Evolutionary conservation across 2,113 vertebrate genomes (phyloP).

Genomic region (Poeciliopsis occidentalis): DNA sequence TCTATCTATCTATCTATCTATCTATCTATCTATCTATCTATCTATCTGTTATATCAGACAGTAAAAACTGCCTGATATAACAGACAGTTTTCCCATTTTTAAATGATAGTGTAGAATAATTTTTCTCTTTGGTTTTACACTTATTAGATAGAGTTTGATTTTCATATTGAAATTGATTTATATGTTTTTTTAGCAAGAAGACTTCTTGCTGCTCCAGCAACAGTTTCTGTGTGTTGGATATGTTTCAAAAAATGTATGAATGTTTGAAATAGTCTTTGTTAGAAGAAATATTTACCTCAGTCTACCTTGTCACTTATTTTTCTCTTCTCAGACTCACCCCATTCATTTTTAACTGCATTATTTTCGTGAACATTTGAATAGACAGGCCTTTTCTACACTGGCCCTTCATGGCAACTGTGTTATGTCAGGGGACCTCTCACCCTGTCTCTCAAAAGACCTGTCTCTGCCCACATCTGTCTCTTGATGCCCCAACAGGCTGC

Average conservation of each 20-base stretch:
- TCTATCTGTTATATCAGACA: too few species aligned
- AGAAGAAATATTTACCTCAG: neutral
- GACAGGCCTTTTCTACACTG: conserved; percentile 26
- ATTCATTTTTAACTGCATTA: conserved; percentile 24
- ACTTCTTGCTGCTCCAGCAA: too few species aligned
- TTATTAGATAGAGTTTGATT: too few species aligned
- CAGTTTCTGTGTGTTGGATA: too few species aligned
- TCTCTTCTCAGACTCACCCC: conserved; percentile 16
- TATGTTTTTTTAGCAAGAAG: too few species aligned
- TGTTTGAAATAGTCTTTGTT: neutral
- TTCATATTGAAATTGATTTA: too few species aligned
- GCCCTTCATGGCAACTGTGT: conserved; percentile 20
- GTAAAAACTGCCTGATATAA: too few species aligned
- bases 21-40: too few species aligned
- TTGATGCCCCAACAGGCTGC: conserved; percentile 9
- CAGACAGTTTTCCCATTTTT: too few species aligned
- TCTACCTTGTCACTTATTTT: conserved; percentile 10
- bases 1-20: too few species aligned
- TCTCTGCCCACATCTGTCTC: conserved; percentile 29
- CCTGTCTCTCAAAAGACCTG: conserved; percentile 37
- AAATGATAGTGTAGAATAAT: too few species aligned
- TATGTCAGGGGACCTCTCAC: conserved; percentile 41
- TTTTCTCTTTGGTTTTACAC: too few species aligned
- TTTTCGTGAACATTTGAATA: conserved; percentile 14
- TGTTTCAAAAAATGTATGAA: neutral